Evolutionary conservation across 2,888 invertebrate genomes (phyloP), one percentile per base, ranked within the genome.

Genomic region (Watsonalla binaria): DNA sequence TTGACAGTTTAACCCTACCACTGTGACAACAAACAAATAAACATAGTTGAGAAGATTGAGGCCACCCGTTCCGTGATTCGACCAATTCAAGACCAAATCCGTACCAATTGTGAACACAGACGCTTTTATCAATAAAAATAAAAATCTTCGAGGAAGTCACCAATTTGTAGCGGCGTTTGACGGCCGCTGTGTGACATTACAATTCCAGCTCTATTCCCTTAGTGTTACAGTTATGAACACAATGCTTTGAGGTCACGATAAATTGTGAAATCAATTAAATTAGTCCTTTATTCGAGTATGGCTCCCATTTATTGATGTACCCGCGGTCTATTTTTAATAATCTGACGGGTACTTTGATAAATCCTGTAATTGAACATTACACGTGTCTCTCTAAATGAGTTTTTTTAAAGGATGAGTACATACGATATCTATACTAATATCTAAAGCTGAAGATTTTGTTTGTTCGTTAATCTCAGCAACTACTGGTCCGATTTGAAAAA

Each of bases 81-180:
- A 66, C 76, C 82, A 84, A 86, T 84, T 82, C 81, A 81, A 72
- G 78, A 79, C 76, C 76, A 86, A 86, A 87, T 85, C 86, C 80
- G 81, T 76, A 82, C 78, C 85, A 86, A 87, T 88, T 87, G 86
- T 82, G 74, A 78, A 74, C 76, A 70, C 74, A 74, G 77, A 77
- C 80, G 83, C 78, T 83, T 83, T 87, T 86, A 82, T 86, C 87
- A 89, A 88, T 87, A 86, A 87, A 87, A 86, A 88, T 86, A 88
- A 85, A 88, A 87, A 85, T 85, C 80, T 76, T 76, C 75, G 78
- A 86, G 89, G 89, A 89, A 84, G 88, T 84, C 67, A 76, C 82
- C 89, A 88, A 86, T 89, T 89, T 84, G 81, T 76, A 74, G 64
- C 61, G 62, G 63, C 66, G 71, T 73, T 74, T 67, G 70, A 65